Evolutionary conservation across 1,140 invertebrate genomes (phyloP).

Genomic region (Temnothorax longispinosus): DNA sequence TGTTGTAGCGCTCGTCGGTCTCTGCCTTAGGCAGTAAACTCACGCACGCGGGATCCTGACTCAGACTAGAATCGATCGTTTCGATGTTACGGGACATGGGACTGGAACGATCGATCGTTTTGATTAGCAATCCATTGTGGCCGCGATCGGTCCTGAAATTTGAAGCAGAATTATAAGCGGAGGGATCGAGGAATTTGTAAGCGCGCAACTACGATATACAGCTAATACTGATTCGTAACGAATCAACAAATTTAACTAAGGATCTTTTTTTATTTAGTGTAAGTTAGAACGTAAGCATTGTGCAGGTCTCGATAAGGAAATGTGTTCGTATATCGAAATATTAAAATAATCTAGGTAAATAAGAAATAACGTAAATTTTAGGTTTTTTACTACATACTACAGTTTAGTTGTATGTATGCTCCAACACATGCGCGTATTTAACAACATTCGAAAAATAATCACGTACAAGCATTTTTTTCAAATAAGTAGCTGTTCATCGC

Average conservation of each 20-base stretch:
- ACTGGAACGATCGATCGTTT: conserved; percentile 82
- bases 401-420: conserved; percentile 14
- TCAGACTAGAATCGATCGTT: conserved; percentile 82
- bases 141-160: conserved; percentile 80
- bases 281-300: background rate
- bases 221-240: background rate
- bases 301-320: background rate
- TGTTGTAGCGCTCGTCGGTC: conserved; percentile 84
- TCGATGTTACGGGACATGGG: conserved; percentile 80
- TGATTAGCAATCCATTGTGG: conserved; percentile 79
- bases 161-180: conserved; percentile 75
- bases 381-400: background rate
- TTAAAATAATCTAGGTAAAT: background rate
- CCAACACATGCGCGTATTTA: conserved; percentile 11
- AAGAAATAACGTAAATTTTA: background rate
- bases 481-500: conserved; percentile 15
- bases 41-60: conserved; percentile 83
- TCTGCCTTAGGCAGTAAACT: conserved; percentile 86
- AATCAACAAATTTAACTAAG: background rate
- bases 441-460: background rate
- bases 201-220: conserved; percentile 44
- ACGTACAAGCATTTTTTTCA: background rate
- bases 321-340: background rate
- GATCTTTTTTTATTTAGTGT: background rate
- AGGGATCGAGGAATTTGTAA: conserved; percentile 43